These are phyloP conservation scores for Eucera pruinosa DNA, from an alignment of 2,888 invertebrate genomes.

Conservation along the genomic window DNA sequence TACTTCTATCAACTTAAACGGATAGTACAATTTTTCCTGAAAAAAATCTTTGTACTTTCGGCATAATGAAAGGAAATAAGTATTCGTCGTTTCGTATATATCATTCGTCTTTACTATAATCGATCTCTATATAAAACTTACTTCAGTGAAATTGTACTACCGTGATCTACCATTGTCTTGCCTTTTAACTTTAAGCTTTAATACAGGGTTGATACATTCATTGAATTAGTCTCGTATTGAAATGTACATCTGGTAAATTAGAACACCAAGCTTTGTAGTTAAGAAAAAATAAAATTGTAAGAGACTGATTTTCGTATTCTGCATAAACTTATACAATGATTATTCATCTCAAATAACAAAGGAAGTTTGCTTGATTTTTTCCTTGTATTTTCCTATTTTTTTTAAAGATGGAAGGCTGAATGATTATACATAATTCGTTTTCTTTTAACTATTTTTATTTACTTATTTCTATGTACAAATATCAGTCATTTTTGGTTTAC, in stretches of 20 bases:
- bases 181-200: conserved; percentile 58
- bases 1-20: conserved; percentile 8
- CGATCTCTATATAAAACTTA: neutral
- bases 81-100: conserved; percentile 5
- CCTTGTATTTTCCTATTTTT: neutral
- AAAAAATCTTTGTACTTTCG: conserved; percentile 12
- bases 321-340: conserved; percentile 1
- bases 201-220: conserved; percentile 50
- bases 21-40: conserved; percentile 35
- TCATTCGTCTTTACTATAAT: conserved; percentile 9
- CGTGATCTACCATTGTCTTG: conserved; percentile 56
- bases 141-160: conserved; percentile 47
- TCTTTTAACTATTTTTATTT: conserved; percentile 11
- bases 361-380: too few species aligned
- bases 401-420: neutral
- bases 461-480: conserved; percentile 22
- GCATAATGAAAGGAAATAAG: neutral
- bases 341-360: neutral
- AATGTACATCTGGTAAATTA: conserved; percentile 45
- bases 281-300: conserved; percentile 60
- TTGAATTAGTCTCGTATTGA: conserved; percentile 33
- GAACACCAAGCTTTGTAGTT: conserved; percentile 59
- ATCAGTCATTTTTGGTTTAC: neutral
- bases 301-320: conserved; percentile 46
- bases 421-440: neutral